Conservation (phyloP, 2,113 vertebrate species). For the Scomber colias region DNA sequence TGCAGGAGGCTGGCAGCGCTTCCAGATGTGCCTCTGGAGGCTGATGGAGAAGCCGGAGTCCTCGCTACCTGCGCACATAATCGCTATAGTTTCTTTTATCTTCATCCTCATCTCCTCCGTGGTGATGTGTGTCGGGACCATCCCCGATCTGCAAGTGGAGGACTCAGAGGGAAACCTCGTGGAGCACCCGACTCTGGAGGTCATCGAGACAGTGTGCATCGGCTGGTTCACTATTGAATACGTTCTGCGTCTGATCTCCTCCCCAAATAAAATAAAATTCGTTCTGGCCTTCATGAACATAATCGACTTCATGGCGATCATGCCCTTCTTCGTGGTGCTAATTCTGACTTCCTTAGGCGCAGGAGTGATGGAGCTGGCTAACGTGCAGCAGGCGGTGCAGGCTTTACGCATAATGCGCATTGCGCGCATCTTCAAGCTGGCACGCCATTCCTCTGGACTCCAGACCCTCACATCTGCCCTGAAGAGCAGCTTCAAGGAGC, state of each 20-base stretch:
- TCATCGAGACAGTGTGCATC: conserved; percentile 96
- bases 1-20: conserved; percentile 87
- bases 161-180: conserved; percentile 89
- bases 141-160: conserved; percentile 93
- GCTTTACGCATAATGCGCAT: conserved; percentile 97
- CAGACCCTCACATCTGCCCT: conserved; percentile 97
- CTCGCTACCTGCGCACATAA: conserved; percentile 89
- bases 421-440: conserved; percentile 96
- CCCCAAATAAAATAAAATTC: conserved; percentile 93
- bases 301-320: conserved; percentile 95
- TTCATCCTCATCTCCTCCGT: conserved; percentile 94
- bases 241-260: conserved; percentile 90
- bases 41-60: conserved; percentile 98
- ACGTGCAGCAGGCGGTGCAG: conserved; percentile 97
- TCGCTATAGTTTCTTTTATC: conserved; percentile 94
- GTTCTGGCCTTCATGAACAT: conserved; percentile 95
- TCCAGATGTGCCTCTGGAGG: conserved; percentile 92
- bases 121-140: conserved; percentile 96
- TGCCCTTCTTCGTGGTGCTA: conserved; percentile 95
- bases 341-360: conserved; percentile 92
- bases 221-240: conserved; percentile 98
- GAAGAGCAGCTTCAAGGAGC: conserved; percentile 96
- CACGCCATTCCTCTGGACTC: conserved; percentile 94
- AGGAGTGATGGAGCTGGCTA: conserved; percentile 92
- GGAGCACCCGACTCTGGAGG: conserved; percentile 93